Evolutionary conservation across 2,888 invertebrate genomes (phyloP), one percentile per base, ranked within the genome.

Genomic region (Agonopterix heracliana): DNA sequence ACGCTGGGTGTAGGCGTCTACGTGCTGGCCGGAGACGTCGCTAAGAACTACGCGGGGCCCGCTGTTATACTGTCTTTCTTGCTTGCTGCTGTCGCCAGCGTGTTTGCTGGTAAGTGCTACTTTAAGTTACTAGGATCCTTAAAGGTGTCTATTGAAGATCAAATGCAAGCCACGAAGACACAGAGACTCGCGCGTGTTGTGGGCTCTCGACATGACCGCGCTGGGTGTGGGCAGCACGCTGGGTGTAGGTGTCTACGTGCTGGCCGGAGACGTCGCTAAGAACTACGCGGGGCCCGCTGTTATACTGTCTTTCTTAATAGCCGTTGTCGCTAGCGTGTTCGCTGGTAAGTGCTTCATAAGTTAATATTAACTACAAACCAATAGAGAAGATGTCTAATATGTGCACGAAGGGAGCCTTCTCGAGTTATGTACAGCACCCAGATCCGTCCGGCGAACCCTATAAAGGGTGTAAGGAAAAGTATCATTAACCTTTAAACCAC

Each of bases 1-100:
- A 95, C 95, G 0, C 90, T 98, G 10, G 97, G 97, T 0, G 95
- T 97, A 2, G 97, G 97, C 0, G 95, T 97, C 41, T 98, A 98
- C 71, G 96, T 97, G 14, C 76, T 98, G 47, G 96, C 95, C 17
- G 96, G 96, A 0, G 92, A 94, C 54, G 96, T 96, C 1, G 94
- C 96, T 4, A 94, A 93, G 77, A 90, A 90, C 53, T 91, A 91
- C 47, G 95, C 96, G 0, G 97, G 97, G 0, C 97, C 98, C 0
- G 95, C 96, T 0, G 95, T 97, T 0, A 90, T 95, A 34, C 74
- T 98, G 13, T 96, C 96, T 1, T 97, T 97, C 68, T 83, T 96
- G n/a, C 90, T 97, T 47, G 97, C 97, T 0, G 97, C 96, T 0
- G 78, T 97, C 5, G 96, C 96, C n/a, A 96, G 96, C 10, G 91